These are phyloP conservation scores for Megalops cyprinoides DNA, from an alignment of 2,797 vertebrate genomes.

Conservation along the genomic window DNA sequence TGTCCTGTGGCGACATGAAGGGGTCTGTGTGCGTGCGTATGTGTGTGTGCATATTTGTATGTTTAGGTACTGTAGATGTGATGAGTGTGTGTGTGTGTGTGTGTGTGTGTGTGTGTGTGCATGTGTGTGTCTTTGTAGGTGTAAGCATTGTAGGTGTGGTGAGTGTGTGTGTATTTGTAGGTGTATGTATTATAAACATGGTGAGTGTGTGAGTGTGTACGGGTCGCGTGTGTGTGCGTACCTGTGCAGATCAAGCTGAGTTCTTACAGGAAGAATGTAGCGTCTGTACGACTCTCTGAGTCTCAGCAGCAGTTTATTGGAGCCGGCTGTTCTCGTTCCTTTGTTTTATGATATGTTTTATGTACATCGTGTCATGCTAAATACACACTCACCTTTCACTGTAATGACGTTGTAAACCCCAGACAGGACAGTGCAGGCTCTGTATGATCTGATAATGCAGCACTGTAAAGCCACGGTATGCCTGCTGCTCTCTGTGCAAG, in stretches of 20 bases:
- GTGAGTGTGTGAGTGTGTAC: too few species aligned
- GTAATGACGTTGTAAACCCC: constrained; percentile 25
- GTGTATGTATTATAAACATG: too few species aligned
- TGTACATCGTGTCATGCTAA: constrained; percentile 35
- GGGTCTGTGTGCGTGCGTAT: constrained; percentile 26
- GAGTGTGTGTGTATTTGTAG: constrained; percentile 30
- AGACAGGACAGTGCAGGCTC: constrained; percentile 37
- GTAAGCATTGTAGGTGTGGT: too few species aligned
- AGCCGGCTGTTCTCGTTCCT: constrained; percentile 28
- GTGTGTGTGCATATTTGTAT: constrained; percentile 37
- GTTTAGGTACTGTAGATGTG: too few species aligned
- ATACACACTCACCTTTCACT: constrained; percentile 34
- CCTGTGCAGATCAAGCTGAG: too few species aligned
- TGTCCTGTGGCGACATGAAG: background rate
- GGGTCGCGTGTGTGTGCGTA: too few species aligned
- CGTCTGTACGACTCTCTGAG: constrained; percentile 37
- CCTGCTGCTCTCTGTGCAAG: background rate
- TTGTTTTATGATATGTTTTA: constrained; percentile 30
- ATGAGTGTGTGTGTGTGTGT: constrained; percentile 24
- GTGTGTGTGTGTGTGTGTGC: constrained; percentile 4
- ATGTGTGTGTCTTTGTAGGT: too few species aligned
- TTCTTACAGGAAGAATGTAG: constrained; percentile 37
- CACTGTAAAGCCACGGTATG: background rate
- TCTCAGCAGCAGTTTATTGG: constrained; percentile 41
- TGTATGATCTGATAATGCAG: background rate